phyloP scores from a whole-genome alignment of 37 sponge, comb jelly and placozoan species.

The Beroe forskalii region DNA sequence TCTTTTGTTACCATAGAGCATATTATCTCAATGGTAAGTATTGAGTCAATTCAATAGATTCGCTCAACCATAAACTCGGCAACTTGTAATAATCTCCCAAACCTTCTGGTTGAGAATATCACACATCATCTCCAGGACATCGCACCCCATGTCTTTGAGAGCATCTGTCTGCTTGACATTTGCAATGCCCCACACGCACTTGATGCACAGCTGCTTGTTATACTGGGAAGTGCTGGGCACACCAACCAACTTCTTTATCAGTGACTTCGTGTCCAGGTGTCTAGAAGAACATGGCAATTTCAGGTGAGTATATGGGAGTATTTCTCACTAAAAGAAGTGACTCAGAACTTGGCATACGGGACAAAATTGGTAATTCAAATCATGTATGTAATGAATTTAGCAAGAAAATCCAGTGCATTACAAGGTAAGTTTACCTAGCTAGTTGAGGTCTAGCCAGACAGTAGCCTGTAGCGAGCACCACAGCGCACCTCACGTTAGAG shows the following conservation, averaged over 20 bases:
- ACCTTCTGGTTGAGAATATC: slow-evolving; percentile 41
- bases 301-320: too few relatives aligned
- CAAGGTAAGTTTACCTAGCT: slow-evolving; percentile 31
- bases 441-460: slow-evolving; percentile 47
- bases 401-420: too few relatives aligned
- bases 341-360: too few relatives aligned
- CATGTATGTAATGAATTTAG: too few relatives aligned
- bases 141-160: background rate
- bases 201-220: background rate
- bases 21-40: too few relatives aligned
- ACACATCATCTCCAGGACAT: background rate
- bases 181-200: slow-evolving; percentile 46
- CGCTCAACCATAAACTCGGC: too few relatives aligned
- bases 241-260: background rate
- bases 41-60: too few relatives aligned
- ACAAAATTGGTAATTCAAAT: too few relatives aligned
- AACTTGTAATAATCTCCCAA: too few relatives aligned
- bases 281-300: too few relatives aligned
- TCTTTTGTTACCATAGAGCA: too few relatives aligned
- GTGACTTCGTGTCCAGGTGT: background rate
- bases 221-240: background rate
- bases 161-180: slow-evolving; percentile 6
- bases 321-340: too few relatives aligned
- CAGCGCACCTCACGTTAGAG: slow-evolving; percentile 18
- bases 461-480: slow-evolving; percentile 34